Evolutionary conservation across 2,113 vertebrate species (phyloP).

Genomic region (Chlorocebus sabaeus): DNA sequence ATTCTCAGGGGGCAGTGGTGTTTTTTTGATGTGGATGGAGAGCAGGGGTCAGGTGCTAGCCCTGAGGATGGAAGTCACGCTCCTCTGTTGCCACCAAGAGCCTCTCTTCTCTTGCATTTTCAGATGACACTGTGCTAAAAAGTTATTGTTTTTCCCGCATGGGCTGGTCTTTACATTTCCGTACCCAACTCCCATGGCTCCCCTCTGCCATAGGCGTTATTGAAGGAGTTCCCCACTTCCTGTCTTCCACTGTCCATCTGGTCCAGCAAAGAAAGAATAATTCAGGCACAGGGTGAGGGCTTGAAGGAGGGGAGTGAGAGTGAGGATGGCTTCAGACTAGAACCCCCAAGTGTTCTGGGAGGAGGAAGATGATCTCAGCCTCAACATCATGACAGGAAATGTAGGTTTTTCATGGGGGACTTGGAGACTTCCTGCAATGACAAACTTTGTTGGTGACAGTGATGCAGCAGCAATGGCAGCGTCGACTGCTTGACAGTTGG

Average conservation of each 20-base stretch:
- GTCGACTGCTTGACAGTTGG: rapidly evolving
- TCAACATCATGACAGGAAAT: not conserved
- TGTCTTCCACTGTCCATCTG: not conserved
- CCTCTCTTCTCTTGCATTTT: not conserved
- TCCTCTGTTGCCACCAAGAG: not conserved
- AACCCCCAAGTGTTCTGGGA: not conserved
- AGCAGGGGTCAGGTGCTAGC: not conserved
- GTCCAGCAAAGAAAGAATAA: not conserved
- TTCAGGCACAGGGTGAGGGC: not conserved
- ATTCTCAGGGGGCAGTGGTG: not conserved
- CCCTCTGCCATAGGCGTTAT: not conserved
- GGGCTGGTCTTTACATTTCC: not conserved
- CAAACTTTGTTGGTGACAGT: not conserved
- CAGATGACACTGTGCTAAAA: not conserved
- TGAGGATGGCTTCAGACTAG: not conserved
- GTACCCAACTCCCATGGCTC: not conserved
- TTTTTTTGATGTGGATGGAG: not conserved
- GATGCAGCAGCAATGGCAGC: rapidly evolving
- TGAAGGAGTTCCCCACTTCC: not conserved
- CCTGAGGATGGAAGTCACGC: not conserved
- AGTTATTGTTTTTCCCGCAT: not conserved
- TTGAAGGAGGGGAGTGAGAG: not conserved
- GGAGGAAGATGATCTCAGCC: not conserved
- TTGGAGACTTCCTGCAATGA: not conserved
- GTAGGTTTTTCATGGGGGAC: not conserved